Evolutionary conservation across 1,140 invertebrate genomes (phyloP), one percentile per base, ranked within the genome.

Genomic region (Maconellicoccus hirsutus): DNA sequence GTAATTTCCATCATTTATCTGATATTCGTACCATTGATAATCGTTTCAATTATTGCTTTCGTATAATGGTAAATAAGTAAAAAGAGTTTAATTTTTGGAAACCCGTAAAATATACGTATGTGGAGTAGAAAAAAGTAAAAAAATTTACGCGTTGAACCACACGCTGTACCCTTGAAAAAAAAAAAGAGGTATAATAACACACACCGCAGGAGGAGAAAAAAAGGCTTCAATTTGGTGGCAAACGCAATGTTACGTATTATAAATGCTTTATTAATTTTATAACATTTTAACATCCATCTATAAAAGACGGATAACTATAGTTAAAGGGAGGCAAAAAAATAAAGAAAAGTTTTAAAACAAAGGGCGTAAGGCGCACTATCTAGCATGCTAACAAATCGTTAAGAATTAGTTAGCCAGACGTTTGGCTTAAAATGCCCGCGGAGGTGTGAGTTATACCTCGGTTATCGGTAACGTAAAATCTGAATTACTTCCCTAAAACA

Each of bases 371-470:
- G 61, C 16, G 61, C 10, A 66, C 61, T 26, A 66, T 66, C 61
- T 66, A 66, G 61, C 61, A 66, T 66, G 61, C 61, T 66, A 66
- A 66, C 61, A 66, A 66, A 66, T 66, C 61, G 61, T 66, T 66
- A 66, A 66, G 61, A 66, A 66, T 66, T 66, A 66, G 61, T 66
- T 66, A 66, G 61, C 61, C 25, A 66, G 61, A 66, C 21, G 61
- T 66, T 66, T 66, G 61, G 25, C 21, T 23, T 66, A 66, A 66
- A 66, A 66, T 66, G 61, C 61, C 61, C 61, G 61, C 61, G 61
- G 61, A 66, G 61, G 61, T 66, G 61, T 66, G 61, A 66, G 61
- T 66, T 66, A 66, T 66, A 26, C 61, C 52, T 26, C 21, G 61
- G 21, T 66, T 66, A 66, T 66, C 61, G 61, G 61, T 22, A 23